Percentiles rank a stretch among this genome's conserved stretches.
These are phyloP conservation scores for Brachyhypopomus occidentalis DNA, from an alignment of 2,113 vertebrate species.

Conservation along the genomic window DNA sequence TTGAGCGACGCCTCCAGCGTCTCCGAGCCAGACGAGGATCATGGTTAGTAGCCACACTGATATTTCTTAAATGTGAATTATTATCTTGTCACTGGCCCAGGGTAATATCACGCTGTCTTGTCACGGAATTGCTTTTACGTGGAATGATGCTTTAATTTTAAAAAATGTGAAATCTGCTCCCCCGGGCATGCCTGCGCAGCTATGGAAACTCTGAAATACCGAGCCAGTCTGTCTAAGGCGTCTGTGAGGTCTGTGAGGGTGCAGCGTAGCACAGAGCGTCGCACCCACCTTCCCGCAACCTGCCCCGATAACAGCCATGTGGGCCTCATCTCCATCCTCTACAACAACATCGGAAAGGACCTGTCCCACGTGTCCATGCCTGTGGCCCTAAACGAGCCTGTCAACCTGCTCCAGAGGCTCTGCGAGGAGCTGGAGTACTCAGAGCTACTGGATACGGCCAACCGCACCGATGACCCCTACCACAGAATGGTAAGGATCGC, in stretches of 20 bases:
- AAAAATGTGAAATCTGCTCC: background rate
- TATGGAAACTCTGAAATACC: conserved; percentile 53
- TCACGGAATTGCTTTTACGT: no score
- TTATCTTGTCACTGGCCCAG: background rate
- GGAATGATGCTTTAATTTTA: no score
- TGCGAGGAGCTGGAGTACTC: conserved; percentile 97
- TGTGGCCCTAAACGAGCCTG: conserved; percentile 90
- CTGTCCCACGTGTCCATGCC: conserved; percentile 98
- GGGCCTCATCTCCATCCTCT: conserved; percentile 94
- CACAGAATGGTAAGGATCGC: conserved; percentile 85
- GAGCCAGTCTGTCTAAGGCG: conserved; percentile 55
- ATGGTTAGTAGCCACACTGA: conserved; percentile 47
- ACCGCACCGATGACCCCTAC: conserved; percentile 73
- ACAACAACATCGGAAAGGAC: conserved; percentile 97
- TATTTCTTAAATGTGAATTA: background rate
- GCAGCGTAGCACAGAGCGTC: conserved; percentile 62
- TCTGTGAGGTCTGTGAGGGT: conserved; percentile 5
- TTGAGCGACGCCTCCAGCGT: conserved; percentile 73
- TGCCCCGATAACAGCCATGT: conserved; percentile 85
- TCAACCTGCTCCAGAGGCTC: conserved; percentile 93
- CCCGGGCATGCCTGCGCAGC: conserved; percentile 20
- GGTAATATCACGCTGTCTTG: no score
- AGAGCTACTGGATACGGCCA: conserved; percentile 88
- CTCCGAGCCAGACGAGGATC: conserved; percentile 70
- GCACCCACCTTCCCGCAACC: conserved; percentile 81